phyloP scores from a whole-genome alignment of 2,888 invertebrate genomes.

The Stratiomys singularior region DNA sequence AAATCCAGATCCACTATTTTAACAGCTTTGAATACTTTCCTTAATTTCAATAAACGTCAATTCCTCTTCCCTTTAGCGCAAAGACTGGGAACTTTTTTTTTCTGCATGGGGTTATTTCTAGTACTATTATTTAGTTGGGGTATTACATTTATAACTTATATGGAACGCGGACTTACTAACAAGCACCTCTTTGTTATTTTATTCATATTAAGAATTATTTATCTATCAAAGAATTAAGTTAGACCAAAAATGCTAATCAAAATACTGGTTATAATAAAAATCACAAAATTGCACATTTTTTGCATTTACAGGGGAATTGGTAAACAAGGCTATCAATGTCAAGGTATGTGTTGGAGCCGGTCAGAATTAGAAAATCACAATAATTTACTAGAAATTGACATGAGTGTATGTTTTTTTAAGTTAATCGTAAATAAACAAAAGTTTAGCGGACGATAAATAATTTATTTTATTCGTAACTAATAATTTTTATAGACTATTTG shows the following conservation, averaged over 20 bases:
- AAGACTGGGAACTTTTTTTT: too few species aligned
- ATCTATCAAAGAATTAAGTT: slow-evolving; percentile 44
- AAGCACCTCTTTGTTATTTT: neutral
- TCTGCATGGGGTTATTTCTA: slow-evolving; percentile 1
- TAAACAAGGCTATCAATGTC: slow-evolving; percentile 97
- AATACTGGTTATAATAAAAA: slow-evolving; percentile 44
- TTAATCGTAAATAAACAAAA: too few species aligned
- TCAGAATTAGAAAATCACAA: slow-evolving; percentile 18
- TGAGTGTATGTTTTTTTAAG: slow-evolving; percentile 9
- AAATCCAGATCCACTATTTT: neutral
- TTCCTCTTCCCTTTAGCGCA: too few species aligned
- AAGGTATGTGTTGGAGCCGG: slow-evolving; percentile 74
- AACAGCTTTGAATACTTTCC: neutral
- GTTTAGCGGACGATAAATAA: slow-evolving; percentile 24
- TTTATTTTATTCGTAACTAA: neutral
- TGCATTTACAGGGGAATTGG: slow-evolving; percentile 90
- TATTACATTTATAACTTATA: neutral
- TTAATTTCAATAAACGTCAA: neutral
- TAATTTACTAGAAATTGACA: slow-evolving; percentile 13
- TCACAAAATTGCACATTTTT: slow-evolving; percentile 66
- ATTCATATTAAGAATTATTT: neutral
- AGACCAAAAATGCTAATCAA: neutral
- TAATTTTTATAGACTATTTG: slow-evolving; percentile 45
- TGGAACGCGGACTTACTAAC: neutral
- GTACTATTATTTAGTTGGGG: neutral